A percentile compares a stretch with the other conserved stretches of the same genome.
These are phyloP conservation scores for Argyresthia albistria DNA, from an alignment of 2,888 invertebrate species.

Conservation along the genomic window DNA sequence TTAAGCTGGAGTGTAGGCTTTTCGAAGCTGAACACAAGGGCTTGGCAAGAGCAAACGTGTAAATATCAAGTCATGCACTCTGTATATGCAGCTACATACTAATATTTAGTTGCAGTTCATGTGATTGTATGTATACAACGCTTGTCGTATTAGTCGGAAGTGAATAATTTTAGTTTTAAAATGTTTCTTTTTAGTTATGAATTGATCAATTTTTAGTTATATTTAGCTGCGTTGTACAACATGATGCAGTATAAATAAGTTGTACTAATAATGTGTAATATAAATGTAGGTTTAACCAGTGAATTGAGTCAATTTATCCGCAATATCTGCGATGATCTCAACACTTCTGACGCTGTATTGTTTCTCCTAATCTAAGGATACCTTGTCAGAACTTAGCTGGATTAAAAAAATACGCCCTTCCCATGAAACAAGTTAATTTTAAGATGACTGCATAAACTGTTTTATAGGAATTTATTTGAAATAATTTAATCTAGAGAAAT, in stretches of 20 bases:
- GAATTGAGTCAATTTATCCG: constrained; percentile 59
- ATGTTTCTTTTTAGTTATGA: constrained; percentile 31
- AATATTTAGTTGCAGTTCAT: constrained; percentile 54
- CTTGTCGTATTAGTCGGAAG: constrained; percentile 38
- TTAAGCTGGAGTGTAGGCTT: too few species aligned
- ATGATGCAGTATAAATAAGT: constrained; percentile 4
- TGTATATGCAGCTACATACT: constrained; percentile 35
- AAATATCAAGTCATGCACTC: constrained; percentile 3
- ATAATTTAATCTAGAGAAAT: too few species aligned
- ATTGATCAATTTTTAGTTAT: constrained; percentile 35
- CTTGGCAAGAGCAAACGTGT: too few species aligned
- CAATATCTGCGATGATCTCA: constrained; percentile 58
- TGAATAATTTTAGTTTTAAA: constrained; percentile 32
- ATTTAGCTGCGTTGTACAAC: constrained; percentile 22
- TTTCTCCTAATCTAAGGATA: constrained; percentile 26
- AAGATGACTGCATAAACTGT: too few species aligned
- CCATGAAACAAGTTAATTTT: not conserved
- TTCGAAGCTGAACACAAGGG: too few species aligned
- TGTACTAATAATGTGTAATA: constrained; percentile 9
- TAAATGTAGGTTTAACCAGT: constrained; percentile 37
- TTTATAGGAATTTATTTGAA: too few species aligned
- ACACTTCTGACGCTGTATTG: constrained; percentile 30
- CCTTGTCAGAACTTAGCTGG: constrained; percentile 26
- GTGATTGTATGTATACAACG: constrained; percentile 35
- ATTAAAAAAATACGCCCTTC: not conserved